phyloP scores from a whole-genome alignment of 2,888 invertebrate genomes.

The Aricia artaxerxes region DNA sequence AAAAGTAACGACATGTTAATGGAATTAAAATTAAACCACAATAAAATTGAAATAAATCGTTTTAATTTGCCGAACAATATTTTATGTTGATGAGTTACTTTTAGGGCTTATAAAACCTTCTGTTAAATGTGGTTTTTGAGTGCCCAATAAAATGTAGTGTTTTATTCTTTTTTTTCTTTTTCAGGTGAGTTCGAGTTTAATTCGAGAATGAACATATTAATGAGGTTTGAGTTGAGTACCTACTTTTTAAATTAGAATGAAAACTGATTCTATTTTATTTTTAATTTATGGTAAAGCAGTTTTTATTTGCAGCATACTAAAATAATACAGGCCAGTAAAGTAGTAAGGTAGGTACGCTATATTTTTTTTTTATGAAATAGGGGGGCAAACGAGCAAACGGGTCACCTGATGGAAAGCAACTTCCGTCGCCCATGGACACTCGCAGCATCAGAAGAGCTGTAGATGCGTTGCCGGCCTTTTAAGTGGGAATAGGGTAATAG shows the following conservation, averaged over 20 bases:
- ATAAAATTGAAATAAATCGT: conserved; percentile 16
- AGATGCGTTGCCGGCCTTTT: too few relatives aligned
- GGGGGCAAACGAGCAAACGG: too few relatives aligned
- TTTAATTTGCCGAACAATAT: conserved; percentile 25
- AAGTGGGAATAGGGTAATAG: too few relatives aligned
- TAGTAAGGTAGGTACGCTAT: neutral
- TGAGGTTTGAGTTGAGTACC: neutral
- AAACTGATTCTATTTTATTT: neutral
- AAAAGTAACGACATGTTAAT: conserved; percentile 6
- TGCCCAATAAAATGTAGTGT: conserved; percentile 48
- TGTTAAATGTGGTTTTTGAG: conserved; percentile 42
- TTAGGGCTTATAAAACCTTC: conserved; percentile 3
- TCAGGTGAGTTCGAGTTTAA: conserved; percentile 54
- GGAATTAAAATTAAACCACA: neutral
- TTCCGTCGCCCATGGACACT: too few relatives aligned
- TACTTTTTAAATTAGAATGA: neutral
- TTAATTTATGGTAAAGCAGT: neutral
- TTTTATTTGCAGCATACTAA: conserved; percentile 2
- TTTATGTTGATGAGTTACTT: conserved; percentile 18
- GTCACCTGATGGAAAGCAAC: too few relatives aligned
- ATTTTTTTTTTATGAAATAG: neutral
- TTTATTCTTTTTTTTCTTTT: conserved; percentile 53
- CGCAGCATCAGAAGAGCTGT: too few relatives aligned
- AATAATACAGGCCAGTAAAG: neutral
- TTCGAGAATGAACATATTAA: neutral